Evolutionary conservation across 2,113 vertebrate species (phyloP), one percentile per base, ranked within the genome.

Genomic region (Rutilus rutilus): DNA sequence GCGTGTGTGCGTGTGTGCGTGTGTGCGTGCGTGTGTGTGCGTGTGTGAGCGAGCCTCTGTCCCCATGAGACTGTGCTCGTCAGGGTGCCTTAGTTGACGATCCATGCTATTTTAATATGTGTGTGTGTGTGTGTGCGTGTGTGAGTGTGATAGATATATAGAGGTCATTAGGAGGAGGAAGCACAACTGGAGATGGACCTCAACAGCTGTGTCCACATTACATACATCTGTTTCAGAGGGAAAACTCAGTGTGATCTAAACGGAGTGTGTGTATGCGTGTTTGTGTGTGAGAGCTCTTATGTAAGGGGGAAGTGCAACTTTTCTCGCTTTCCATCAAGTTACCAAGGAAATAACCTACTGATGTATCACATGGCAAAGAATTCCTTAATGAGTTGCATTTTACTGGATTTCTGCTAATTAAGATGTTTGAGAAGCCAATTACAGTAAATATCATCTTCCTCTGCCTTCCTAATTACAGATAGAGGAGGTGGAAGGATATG

Each of bases 161-260:
- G 82, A 90, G 87, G 87, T 86, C 86, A 89, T 88, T 87, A 85
- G 77, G 82, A 86, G 71, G 80, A 59, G 75, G 86, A 74, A 82
- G 62, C 85, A 76, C 47, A 86, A 86, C 50, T 84, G 82, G 81
- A 86, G 67, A 84, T 84, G 82, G 82, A 84, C 84, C 84, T 82
- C 76, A 39, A 78, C 86, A 89, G 86, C 81, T 89, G 86, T 83
- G 84, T 84, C 84, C 86, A 87, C 25, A 86, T 89, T 57, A 74
- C 52, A 87, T 36, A 30, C 84, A 89, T 89, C 88, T 88, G 88
- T 83, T 89, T 78, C 86, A 76, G 84, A 78, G 71, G 75, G 30
- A 45, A 81, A 69, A 76, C 85, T 83, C 77, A 82, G 42, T 62
- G 78, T 85, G 50, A 85, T 89, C 74, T 69, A 69, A 84, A 33